Percentiles rank a stretch among this genome's conserved stretches.
These are phyloP conservation scores for Zosterops lateralis DNA, from an alignment of 2,113 vertebrate genomes.

Conservation along the genomic window DNA sequence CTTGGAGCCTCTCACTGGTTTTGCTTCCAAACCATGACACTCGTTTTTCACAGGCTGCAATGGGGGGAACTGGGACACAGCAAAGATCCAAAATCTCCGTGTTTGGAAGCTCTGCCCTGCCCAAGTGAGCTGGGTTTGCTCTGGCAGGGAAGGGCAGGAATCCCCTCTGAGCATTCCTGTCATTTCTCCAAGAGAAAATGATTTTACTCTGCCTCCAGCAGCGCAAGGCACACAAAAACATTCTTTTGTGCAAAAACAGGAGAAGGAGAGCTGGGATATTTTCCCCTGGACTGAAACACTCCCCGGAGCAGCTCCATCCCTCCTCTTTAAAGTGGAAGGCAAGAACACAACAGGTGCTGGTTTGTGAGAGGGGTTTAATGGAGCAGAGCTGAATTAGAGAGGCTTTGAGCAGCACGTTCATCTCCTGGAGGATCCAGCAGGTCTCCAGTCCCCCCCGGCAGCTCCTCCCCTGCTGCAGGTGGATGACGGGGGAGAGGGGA, in stretches of 20 bases:
- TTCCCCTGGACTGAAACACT: not conserved
- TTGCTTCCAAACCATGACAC: too few relatives aligned
- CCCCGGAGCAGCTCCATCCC: not conserved
- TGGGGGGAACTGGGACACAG: accelerated
- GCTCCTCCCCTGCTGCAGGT: not conserved
- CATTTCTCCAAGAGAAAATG: not conserved
- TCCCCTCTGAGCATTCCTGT: not conserved
- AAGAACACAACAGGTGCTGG: not conserved
- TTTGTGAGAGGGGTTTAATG: not conserved
- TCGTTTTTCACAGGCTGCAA: not conserved
- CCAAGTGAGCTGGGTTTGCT: not conserved
- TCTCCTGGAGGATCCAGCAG: not conserved
- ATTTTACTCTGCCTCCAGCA: not conserved
- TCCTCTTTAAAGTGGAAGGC: not conserved
- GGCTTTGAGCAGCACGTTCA: not conserved
- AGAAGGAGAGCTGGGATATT: not conserved
- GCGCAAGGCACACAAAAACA: not conserved
- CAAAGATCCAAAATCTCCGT: accelerated
- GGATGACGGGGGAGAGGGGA: not conserved
- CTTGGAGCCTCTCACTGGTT: too few relatives aligned
- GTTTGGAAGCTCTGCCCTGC: not conserved
- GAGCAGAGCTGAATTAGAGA: not conserved
- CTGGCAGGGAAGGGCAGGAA: not conserved
- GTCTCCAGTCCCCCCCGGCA: not conserved
- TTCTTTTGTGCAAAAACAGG: not conserved